phyloP scores from a whole-genome alignment of 92 coral and sea anemone genomes.

The Isaurus tuberculatus region DNA sequence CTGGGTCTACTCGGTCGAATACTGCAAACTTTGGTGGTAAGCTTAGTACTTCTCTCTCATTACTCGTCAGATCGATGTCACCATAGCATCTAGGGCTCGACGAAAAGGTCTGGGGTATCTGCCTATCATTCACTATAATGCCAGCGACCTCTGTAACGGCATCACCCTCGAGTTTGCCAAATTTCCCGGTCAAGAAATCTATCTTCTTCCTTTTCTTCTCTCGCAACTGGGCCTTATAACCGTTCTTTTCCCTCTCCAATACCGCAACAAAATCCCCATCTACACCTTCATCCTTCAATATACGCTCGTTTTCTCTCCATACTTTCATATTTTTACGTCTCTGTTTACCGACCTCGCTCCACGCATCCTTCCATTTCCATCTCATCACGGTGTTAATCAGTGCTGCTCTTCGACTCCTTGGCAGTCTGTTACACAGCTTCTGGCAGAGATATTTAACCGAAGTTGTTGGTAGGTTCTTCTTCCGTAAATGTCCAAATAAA shows the following conservation, averaged over 20 bases:
- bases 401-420: neutral
- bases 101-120: constrained; percentile 3
- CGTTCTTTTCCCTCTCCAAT: constrained; percentile 15
- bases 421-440: constrained; percentile 1
- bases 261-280: neutral
- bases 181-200: neutral
- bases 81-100: constrained; percentile 24
- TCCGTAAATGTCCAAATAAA: neutral
- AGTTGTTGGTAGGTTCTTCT: constrained; percentile 10
- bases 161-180: neutral
- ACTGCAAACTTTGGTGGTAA: no score
- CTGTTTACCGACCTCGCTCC: constrained; percentile 2
- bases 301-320: neutral
- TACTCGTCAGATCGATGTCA: neutral
- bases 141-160: constrained; percentile 2
- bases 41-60: constrained; percentile 1
- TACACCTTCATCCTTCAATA: neutral
- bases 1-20: no score
- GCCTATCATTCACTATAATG: neutral
- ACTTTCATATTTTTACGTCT: neutral
- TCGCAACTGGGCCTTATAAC: constrained; percentile 8
- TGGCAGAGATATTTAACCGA: neutral
- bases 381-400: constrained; percentile 6
- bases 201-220: constrained; percentile 2
- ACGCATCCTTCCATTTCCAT: constrained; percentile 11